These are phyloP conservation scores for Idaea dimidiata DNA, from an alignment of 2,888 invertebrate genomes.

Conservation along the genomic window DNA sequence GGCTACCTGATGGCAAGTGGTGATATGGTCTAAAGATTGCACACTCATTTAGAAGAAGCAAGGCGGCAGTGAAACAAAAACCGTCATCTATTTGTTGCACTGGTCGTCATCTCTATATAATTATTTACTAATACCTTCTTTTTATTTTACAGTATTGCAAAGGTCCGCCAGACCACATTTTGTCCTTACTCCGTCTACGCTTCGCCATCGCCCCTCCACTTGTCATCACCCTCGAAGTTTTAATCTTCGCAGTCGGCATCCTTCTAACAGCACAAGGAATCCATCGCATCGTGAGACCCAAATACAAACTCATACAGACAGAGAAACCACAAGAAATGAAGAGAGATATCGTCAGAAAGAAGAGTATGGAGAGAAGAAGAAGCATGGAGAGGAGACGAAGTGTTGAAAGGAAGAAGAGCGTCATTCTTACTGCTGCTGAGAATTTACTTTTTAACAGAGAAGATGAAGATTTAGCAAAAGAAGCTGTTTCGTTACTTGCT, in stretches of 20 bases:
- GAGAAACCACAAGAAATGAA: slow-evolving; percentile 22
- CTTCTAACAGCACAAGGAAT: slow-evolving; percentile 63
- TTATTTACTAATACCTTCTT: neutral
- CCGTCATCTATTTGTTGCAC: no score
- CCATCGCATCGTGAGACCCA: slow-evolving; percentile 56
- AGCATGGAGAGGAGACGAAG: slow-evolving; percentile 29
- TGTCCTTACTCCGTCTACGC: slow-evolving; percentile 66
- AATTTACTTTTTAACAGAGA: slow-evolving; percentile 43
- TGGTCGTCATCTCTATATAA: no score
- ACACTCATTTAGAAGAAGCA: no score
- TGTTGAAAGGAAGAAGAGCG: slow-evolving; percentile 42
- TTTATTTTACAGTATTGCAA: slow-evolving; percentile 55
- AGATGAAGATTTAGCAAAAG: slow-evolving; percentile 54
- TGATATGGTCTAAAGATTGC: no score
- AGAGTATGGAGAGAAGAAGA: slow-evolving; percentile 32
- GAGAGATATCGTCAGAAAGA: slow-evolving; percentile 29
- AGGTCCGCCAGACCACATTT: slow-evolving; percentile 62
- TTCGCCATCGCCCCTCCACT: slow-evolving; percentile 75
- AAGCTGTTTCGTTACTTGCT: slow-evolving; percentile 59
- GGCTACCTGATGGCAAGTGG: no score
- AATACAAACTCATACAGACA: slow-evolving; percentile 49
- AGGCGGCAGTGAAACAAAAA: no score
- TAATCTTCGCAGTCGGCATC: slow-evolving; percentile 68
- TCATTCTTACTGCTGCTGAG: slow-evolving; percentile 39
- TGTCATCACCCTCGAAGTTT: slow-evolving; percentile 65